A percentile compares a stretch with the other conserved stretches of the same genome.
Evolutionary conservation across 2,113 vertebrate genomes (phyloP).

Genomic region (Mobula hypostoma): DNA sequence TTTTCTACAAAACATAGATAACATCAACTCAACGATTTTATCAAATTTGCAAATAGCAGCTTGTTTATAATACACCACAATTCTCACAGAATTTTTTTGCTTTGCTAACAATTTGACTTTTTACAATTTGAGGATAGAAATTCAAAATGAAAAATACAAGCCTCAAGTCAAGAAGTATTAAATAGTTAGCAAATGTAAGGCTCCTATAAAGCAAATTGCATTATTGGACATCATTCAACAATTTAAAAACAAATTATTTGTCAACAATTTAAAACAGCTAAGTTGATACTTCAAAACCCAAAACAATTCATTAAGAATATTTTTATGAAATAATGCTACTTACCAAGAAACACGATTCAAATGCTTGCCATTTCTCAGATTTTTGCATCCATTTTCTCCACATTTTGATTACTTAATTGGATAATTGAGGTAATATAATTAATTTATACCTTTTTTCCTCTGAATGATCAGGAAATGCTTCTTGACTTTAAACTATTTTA

Average conservation of each 20-base stretch:
- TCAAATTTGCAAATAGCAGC: constrained; percentile 33
- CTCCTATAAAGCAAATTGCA: background rate
- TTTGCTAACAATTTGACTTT: background rate
- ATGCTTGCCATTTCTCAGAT: background rate
- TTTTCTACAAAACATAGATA: constrained; percentile 2
- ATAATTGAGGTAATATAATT: background rate
- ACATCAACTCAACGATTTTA: constrained; percentile 26
- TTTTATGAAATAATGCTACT: background rate
- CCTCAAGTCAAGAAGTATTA: background rate
- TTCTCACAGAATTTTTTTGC: constrained; percentile 18
- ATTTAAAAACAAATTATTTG: background rate
- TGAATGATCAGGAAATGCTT: background rate
- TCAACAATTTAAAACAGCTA: background rate
- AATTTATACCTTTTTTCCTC: background rate
- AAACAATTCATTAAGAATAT: background rate
- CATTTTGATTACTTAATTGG: background rate
- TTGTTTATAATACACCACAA: background rate
- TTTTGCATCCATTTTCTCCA: background rate
- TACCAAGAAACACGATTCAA: background rate
- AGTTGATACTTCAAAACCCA: background rate
- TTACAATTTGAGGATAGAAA: background rate
- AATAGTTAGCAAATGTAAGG: background rate
- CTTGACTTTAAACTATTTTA: background rate
- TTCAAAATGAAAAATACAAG: background rate
- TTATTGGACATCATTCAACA: background rate